Evolutionary conservation across 2,113 vertebrate genomes (phyloP).

Genomic region (Hippocampus barbouri): DNA sequence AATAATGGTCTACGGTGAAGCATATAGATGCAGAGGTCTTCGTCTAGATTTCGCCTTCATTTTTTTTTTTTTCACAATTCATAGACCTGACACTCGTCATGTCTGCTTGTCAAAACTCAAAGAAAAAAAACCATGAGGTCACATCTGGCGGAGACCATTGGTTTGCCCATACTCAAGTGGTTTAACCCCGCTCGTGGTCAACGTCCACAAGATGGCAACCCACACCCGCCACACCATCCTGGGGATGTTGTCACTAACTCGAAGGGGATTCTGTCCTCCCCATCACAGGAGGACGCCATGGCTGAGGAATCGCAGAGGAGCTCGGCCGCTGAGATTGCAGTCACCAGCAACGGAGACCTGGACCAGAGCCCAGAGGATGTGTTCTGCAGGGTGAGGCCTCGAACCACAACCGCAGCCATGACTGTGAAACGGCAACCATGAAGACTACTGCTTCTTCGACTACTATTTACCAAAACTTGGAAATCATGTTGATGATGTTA

Average conservation of each 20-base stretch:
- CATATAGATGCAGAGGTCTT: no score
- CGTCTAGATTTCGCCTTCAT: no score
- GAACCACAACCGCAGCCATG: not conserved
- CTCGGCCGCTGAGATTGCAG: constrained; percentile 90
- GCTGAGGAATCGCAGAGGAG: constrained; percentile 85
- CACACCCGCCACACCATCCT: not conserved
- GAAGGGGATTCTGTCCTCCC: constrained; percentile 9
- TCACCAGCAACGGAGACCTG: constrained; percentile 91
- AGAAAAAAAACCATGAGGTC: not conserved
- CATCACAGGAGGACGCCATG: constrained; percentile 77
- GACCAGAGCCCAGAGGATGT: constrained; percentile 78
- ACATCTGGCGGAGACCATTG: not conserved
- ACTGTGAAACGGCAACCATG: no score
- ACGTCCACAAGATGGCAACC: constrained; percentile 53
- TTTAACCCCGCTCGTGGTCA: not conserved
- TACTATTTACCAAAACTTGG: no score
- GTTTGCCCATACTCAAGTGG: not conserved
- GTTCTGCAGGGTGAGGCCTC: constrained; percentile 79
- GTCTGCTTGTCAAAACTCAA: not conserved
- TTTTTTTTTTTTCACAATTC: not conserved
- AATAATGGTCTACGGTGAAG: no score
- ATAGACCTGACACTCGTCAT: not conserved
- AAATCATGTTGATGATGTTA: no score
- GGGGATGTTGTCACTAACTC: constrained; percentile 3
- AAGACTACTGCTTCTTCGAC: not conserved